phyloP scores from a whole-genome alignment of 1,140 invertebrate genomes.

The Hyphantria cunea region DNA sequence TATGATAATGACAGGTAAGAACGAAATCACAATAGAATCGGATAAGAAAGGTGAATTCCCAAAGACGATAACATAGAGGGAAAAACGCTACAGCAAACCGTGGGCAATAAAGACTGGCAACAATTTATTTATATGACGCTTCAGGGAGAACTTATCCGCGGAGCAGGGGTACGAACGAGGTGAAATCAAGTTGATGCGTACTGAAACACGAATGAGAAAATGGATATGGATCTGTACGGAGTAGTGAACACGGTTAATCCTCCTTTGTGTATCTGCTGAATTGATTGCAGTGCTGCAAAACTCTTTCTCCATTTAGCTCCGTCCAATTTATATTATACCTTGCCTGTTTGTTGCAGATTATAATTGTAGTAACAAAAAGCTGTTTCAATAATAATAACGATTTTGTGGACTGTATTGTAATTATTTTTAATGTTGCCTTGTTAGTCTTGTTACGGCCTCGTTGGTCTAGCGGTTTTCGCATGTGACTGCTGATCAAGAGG shows the following conservation, averaged over 20 bases:
- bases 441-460: too few relatives aligned
- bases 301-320: not conserved
- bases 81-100: slow-evolving; percentile 65
- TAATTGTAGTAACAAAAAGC: too few relatives aligned
- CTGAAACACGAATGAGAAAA: slow-evolving; percentile 54
- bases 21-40: slow-evolving; percentile 62
- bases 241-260: slow-evolving; percentile 51
- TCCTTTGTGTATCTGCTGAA: slow-evolving; percentile 32
- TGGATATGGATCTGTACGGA: slow-evolving; percentile 43
- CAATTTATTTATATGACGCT: slow-evolving; percentile 80
- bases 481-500: too few relatives aligned
- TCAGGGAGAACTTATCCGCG: slow-evolving; percentile 69
- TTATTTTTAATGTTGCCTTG: too few relatives aligned
- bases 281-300: slow-evolving; percentile 24
- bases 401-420: too few relatives aligned
- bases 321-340: too few relatives aligned
- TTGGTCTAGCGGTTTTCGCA: too few relatives aligned
- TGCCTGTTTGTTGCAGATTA: too few relatives aligned
- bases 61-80: slow-evolving; percentile 62
- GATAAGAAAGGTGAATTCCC: slow-evolving; percentile 58
- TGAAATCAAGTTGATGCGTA: slow-evolving; percentile 72
- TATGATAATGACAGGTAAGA: slow-evolving; percentile 63
- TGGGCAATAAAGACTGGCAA: slow-evolving; percentile 72
- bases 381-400: too few relatives aligned
- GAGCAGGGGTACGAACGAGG: slow-evolving; percentile 58